Base-by-base conservation (phyloP, 2,797 vertebrate species). In the Acanthopagrus latus region DNA sequence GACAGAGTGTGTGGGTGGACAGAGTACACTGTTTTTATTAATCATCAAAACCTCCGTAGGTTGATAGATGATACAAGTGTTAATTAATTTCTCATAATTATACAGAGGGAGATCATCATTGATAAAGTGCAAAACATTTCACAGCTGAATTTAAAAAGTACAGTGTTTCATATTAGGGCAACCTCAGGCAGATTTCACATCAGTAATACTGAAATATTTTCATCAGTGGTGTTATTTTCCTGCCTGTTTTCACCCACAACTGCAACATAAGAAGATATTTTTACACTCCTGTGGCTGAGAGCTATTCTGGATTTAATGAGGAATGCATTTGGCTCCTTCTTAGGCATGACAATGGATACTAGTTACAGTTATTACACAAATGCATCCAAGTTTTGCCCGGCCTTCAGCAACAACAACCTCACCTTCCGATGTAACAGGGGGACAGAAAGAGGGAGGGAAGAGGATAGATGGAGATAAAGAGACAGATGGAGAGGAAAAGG, bases 71-170 rank as follows among this genome's bases (percentile, higher is more conserved):
- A 88, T 82, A 80, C 85, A 82, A 83, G 78, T 85, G 85, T 88
- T 92, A 87, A 93, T 93, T 88, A 79, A 90, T 88, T 87, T 86
- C 74, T 87, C 78, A 82, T 89, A 88, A 92, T 87, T 85, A 88
- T 70, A 84, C 76, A 76, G 75, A 67, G 55, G 43, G 73, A 82
- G 85, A 84, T 89, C 76, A 71, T 81, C 75, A 74, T 71, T 78
- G 86, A 88, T 89, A 81, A 86, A 88, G 64, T 71, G 78, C 27
- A 72, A 76, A 89, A 78, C 78, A 88, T 86, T 86, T 90, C 68
- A 51, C 77, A 80, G 76, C 62, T 54, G 64, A 82, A 70, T 27
- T 50, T 60, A 62, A 66, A 66, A 60, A 76, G 71, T 62, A 4
- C 51, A 57, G 55, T 27, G 23, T 84, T 69, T 80, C 64, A 63